Percentiles rank a stretch among this genome's conserved stretches.
Conservation (phyloP, 37 sponge, comb jelly and placozoan genomes). For the Haliclona indistincta region DNA sequence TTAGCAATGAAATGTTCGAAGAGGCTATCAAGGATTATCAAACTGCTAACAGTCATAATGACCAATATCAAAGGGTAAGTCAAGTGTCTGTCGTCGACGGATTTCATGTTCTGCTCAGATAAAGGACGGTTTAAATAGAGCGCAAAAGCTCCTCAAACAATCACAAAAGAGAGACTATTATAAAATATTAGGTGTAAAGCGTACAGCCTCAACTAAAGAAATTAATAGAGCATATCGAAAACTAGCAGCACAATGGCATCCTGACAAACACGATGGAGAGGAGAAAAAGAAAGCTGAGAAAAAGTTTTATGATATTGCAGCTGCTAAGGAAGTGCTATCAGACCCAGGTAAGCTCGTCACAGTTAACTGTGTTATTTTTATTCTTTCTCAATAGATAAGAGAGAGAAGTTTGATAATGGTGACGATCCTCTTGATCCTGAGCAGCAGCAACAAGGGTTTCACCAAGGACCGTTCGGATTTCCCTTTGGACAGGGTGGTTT, state of each 20-base stretch:
- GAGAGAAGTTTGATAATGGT: constrained; percentile 93
- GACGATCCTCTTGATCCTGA: constrained; percentile 97
- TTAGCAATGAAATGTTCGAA: constrained; percentile 81
- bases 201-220: constrained; percentile 83
- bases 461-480: constrained; percentile 70
- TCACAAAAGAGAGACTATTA: constrained; percentile 98
- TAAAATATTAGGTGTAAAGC: constrained; percentile 93
- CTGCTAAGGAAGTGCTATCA: constrained; percentile 97
- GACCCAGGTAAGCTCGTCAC: constrained; percentile 73
- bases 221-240: constrained; percentile 95
- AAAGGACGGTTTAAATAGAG: constrained; percentile 88
- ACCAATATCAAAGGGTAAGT: constrained; percentile 53
- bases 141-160: constrained; percentile 92
- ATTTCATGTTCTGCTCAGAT: constrained; percentile 26
- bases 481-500: constrained; percentile 72
- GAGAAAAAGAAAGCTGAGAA: constrained; percentile 94
- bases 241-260: constrained; percentile 92
- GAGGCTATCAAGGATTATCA: constrained; percentile 92
- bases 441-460: constrained; percentile 69
- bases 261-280: constrained; percentile 86
- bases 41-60: constrained; percentile 69
- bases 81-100: background rate
- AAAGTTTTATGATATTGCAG: constrained; percentile 98
- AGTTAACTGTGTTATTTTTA: too few relatives aligned
- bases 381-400: constrained; percentile 62